phyloP scores from a whole-genome alignment of 2,797 vertebrate genomes.

The Nannoperca obscura region DNA sequence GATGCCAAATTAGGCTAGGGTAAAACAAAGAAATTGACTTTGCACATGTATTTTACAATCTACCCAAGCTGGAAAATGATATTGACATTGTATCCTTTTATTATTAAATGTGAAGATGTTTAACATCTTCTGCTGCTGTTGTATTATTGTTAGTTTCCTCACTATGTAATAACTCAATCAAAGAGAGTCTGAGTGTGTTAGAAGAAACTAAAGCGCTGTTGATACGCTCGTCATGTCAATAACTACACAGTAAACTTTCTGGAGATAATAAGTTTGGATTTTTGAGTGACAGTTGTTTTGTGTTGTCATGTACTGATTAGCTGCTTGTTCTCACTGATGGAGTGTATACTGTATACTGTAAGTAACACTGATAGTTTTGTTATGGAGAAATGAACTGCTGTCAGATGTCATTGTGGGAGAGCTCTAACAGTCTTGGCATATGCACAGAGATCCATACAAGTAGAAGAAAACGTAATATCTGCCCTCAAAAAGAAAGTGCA shows the following conservation, averaged over 20 bases:
- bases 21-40: neutral
- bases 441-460: neutral
- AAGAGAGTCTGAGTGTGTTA: neutral
- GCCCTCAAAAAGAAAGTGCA: neutral
- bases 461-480: neutral
- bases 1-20: neutral
- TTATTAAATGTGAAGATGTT: neutral
- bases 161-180: neutral
- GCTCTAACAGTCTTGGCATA: neutral
- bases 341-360: neutral
- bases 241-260: neutral
- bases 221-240: neutral
- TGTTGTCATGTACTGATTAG: constrained; percentile 23
- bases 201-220: neutral
- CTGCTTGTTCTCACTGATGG: constrained; percentile 30
- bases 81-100: neutral
- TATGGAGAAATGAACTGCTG: neutral
- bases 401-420: neutral
- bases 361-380: constrained; percentile 11
- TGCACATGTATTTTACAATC: neutral
- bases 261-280: constrained; percentile 16
- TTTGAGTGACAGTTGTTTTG: constrained; percentile 31
- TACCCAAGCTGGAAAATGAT: neutral
- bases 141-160: neutral
- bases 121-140: neutral